These are phyloP conservation scores for Laothoe populi DNA, from an alignment of 2,888 invertebrate species.

Conservation along the genomic window DNA sequence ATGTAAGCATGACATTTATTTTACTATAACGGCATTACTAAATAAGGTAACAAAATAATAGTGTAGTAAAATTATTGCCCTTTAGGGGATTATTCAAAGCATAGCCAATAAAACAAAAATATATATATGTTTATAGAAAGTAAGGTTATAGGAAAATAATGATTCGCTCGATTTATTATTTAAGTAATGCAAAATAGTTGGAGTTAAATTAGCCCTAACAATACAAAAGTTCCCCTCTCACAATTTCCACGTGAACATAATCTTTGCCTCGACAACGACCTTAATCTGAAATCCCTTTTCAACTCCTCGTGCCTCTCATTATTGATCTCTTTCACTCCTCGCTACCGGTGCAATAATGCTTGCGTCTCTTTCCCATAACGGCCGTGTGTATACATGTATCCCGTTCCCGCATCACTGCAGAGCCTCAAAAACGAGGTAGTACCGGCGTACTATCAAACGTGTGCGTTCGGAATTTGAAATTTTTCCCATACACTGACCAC, in stretches of 20 bases:
- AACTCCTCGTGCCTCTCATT: conserved; percentile 84
- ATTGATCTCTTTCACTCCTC: conserved; percentile 85
- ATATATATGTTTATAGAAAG: too few relatives aligned
- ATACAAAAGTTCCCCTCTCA: conserved; percentile 45
- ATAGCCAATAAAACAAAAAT: too few relatives aligned
- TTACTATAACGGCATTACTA: too few relatives aligned
- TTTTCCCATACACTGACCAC: conserved; percentile 69
- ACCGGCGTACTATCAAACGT: conserved; percentile 66
- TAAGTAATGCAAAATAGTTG: too few relatives aligned
- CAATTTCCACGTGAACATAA: conserved; percentile 62
- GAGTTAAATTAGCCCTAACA: background rate
- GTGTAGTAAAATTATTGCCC: too few relatives aligned
- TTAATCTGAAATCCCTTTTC: conserved; percentile 86
- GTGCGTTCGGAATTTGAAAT: conserved; percentile 72
- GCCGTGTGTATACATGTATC: conserved; percentile 51
- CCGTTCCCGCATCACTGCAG: conserved; percentile 78
- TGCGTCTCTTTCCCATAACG: conserved; percentile 53
- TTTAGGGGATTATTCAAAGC: too few relatives aligned
- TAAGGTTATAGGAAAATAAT: too few relatives aligned
- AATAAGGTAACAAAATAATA: too few relatives aligned
- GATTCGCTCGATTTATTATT: background rate
- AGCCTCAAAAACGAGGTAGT: conserved; percentile 83
- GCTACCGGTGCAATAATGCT: conserved; percentile 83
- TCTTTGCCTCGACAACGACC: conserved; percentile 83
- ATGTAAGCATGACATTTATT: too few relatives aligned